A percentile compares a stretch with the other conserved stretches of the same genome.
Conservation (phyloP, 2,888 invertebrate species). For the Lumbricus terrestris region DNA sequence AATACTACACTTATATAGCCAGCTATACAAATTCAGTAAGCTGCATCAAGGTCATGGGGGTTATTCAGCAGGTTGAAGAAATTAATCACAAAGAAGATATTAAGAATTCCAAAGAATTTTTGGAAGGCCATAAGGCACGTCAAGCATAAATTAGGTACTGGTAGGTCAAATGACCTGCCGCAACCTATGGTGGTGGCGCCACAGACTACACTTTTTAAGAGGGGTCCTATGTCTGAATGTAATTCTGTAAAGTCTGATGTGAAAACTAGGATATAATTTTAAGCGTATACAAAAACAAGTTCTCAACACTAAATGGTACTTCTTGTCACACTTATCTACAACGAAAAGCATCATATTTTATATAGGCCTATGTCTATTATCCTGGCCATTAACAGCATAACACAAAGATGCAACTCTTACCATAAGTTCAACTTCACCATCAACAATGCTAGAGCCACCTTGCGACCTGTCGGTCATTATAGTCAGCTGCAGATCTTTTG, state of each 20-base stretch:
- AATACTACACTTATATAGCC: too few species aligned
- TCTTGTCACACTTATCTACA: not conserved
- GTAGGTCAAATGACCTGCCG: too few species aligned
- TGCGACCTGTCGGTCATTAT: constrained; percentile 60
- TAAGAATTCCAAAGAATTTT: too few species aligned
- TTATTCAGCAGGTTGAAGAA: too few species aligned
- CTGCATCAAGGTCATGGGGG: too few species aligned
- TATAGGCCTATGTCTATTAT: not conserved
- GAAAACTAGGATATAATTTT: not conserved
- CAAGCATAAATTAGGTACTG: too few species aligned
- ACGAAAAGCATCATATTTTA: not conserved
- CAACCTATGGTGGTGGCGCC: too few species aligned
- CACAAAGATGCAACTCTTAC: constrained; percentile 38
- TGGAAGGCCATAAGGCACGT: too few species aligned
- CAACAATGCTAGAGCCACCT: constrained; percentile 55
- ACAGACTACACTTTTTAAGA: too few species aligned
- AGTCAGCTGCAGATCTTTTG: constrained; percentile 50
- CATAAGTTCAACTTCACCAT: constrained; percentile 59
- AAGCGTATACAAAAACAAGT: not conserved
- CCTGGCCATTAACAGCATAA: not conserved
- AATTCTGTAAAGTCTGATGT: not conserved
- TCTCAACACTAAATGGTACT: not conserved
- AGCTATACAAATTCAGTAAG: too few species aligned
- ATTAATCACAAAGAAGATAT: too few species aligned
- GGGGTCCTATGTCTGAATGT: too few species aligned